These are phyloP conservation scores for Toxostoma redivivum DNA, from an alignment of 2,113 vertebrate species.

Conservation along the genomic window DNA sequence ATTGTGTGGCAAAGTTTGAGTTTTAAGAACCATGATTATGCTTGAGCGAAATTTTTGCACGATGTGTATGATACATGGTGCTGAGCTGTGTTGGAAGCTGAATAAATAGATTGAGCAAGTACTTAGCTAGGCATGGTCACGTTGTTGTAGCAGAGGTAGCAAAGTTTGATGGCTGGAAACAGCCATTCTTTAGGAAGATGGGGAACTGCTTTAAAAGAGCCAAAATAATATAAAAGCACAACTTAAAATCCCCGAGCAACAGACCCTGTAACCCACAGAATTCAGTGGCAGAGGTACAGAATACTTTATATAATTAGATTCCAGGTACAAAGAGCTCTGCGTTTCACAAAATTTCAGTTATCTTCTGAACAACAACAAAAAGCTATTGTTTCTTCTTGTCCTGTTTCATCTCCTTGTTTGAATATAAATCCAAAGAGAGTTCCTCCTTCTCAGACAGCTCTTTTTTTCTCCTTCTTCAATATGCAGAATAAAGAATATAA, in stretches of 20 bases:
- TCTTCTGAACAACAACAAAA: background rate
- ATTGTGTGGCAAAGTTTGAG: constrained; percentile 30
- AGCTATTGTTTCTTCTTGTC: background rate
- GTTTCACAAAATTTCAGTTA: background rate
- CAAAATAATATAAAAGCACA: background rate
- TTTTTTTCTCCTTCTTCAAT: background rate
- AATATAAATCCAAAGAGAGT: background rate
- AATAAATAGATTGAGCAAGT: background rate
- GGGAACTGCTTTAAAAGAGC: background rate
- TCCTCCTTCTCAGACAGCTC: background rate
- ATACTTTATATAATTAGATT: background rate
- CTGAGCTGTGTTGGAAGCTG: background rate
- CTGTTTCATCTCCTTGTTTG: background rate
- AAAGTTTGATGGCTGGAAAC: background rate
- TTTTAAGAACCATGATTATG: constrained; percentile 27
- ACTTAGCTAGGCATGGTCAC: background rate
- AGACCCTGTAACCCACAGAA: background rate
- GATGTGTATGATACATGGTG: background rate
- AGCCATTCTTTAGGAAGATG: background rate
- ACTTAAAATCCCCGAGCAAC: background rate
- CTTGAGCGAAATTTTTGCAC: background rate
- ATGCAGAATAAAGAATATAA: background rate
- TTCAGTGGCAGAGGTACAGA: background rate
- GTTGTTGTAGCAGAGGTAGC: background rate
- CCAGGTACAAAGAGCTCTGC: background rate